Evolutionary conservation across 1,140 invertebrate species (phyloP).

Genomic region (Dryas iulia): DNA sequence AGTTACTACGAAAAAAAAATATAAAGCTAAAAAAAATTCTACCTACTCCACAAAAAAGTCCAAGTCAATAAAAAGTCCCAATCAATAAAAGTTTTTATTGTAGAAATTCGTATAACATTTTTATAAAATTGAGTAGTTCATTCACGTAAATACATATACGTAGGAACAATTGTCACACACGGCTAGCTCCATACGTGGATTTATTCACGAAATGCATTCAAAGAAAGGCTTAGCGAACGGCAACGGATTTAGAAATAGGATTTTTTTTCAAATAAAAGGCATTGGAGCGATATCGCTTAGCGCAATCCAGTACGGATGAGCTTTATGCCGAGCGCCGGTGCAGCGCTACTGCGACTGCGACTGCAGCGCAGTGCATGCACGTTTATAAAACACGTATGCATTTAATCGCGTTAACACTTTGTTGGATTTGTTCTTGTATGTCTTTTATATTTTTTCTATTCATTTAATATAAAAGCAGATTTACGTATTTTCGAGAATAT

Average conservation of each 20-base stretch:
- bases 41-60: too few relatives aligned
- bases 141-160: neutral
- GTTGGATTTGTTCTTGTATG: neutral
- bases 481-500: too few relatives aligned
- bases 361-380: neutral
- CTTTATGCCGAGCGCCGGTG: neutral
- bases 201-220: neutral
- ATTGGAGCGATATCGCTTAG: neutral
- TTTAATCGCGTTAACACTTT: neutral
- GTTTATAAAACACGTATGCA: neutral
- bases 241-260: neutral
- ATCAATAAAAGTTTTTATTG: too few relatives aligned
- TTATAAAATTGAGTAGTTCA: neutral
- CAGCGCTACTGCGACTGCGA: neutral
- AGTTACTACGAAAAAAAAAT: too few relatives aligned
- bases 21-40: too few relatives aligned
- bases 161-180: neutral
- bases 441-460: neutral
- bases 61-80: too few relatives aligned
- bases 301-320: neutral
- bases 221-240: neutral
- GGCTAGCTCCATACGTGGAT: neutral
- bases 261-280: conserved; percentile 3
- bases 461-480: too few relatives aligned
- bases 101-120: too few relatives aligned